Percentiles rank a stretch among this genome's conserved stretches.
phyloP scores from a whole-genome alignment of 2,797 vertebrate species.

The Gobio occitaniae region DNA sequence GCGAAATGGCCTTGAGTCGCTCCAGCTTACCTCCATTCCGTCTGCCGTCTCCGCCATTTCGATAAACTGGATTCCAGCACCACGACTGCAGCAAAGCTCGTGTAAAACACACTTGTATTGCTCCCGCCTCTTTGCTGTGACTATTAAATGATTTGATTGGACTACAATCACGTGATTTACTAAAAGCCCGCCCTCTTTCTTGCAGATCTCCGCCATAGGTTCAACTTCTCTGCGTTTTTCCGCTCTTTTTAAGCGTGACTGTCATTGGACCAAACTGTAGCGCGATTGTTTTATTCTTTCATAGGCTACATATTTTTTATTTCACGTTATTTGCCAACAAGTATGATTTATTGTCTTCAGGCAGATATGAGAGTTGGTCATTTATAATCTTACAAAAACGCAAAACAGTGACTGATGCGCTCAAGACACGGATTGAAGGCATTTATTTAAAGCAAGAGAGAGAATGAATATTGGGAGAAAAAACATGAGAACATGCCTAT shows the following conservation, averaged over 20 bases:
- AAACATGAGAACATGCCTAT: not conserved
- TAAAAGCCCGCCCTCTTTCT: not conserved
- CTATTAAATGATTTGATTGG: constrained; percentile 35
- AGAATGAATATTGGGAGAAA: not conserved
- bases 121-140: constrained; percentile 49
- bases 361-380: not conserved
- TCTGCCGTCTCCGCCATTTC: constrained; percentile 86
- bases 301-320: not conserved
- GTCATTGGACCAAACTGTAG: not conserved
- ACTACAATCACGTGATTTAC: not conserved
- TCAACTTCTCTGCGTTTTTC: not conserved
- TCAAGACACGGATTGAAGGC: not conserved
- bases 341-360: not conserved
- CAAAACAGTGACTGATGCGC: not conserved
- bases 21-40: constrained; percentile 81
- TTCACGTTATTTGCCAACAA: not conserved
- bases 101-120: constrained; percentile 46
- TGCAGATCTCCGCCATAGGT: constrained; percentile 29
- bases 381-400: not conserved
- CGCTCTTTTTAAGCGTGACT: not conserved
- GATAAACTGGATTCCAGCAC: constrained; percentile 58
- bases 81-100: constrained; percentile 47
- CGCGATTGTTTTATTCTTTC: not conserved
- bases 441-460: not conserved
- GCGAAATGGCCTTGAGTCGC: not conserved